phyloP scores from a whole-genome alignment of 2,888 invertebrate genomes.

The Sericinus montela region DNA sequence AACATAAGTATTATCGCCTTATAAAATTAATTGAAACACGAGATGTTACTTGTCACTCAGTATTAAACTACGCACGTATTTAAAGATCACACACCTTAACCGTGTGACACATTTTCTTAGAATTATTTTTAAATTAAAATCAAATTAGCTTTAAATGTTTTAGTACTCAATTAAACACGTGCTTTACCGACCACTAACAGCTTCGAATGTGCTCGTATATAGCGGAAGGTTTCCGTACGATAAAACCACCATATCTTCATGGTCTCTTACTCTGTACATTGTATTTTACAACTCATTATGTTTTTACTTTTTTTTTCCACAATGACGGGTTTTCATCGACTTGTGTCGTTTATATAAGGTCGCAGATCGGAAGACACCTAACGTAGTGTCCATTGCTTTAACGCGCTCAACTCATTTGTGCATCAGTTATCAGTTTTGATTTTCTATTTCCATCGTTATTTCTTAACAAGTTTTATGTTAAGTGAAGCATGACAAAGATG shows the following conservation, averaged over 20 bases:
- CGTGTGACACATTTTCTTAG: neutral
- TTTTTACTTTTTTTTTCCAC: neutral
- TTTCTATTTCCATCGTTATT: neutral
- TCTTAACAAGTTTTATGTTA: neutral
- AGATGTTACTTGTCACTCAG: too few relatives aligned
- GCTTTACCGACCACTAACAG: neutral
- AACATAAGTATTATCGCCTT: too few relatives aligned
- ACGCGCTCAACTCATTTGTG: neutral
- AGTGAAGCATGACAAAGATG: neutral
- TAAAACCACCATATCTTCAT: slow-evolving; percentile 18
- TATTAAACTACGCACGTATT: too few relatives aligned
- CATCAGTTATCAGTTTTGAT: neutral
- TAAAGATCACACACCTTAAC: too few relatives aligned
- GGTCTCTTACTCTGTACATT: slow-evolving; percentile 11
- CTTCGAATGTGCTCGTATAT: neutral
- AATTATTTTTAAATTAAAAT: slow-evolving; percentile 3
- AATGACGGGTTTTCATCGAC: slow-evolving; percentile 15
- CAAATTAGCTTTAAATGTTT: neutral
- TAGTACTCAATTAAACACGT: neutral
- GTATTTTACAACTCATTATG: slow-evolving; percentile 18
- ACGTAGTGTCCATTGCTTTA: neutral
- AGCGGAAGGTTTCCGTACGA: slow-evolving; percentile 4
- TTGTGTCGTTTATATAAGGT: slow-evolving; percentile 18
- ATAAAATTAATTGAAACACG: too few relatives aligned
- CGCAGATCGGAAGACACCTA: slow-evolving; percentile 7